A percentile compares a stretch with the other conserved stretches of the same genome.
These are phyloP conservation scores for Cydia fagiglandana DNA, from an alignment of 1,140 invertebrate species.

Conservation along the genomic window DNA sequence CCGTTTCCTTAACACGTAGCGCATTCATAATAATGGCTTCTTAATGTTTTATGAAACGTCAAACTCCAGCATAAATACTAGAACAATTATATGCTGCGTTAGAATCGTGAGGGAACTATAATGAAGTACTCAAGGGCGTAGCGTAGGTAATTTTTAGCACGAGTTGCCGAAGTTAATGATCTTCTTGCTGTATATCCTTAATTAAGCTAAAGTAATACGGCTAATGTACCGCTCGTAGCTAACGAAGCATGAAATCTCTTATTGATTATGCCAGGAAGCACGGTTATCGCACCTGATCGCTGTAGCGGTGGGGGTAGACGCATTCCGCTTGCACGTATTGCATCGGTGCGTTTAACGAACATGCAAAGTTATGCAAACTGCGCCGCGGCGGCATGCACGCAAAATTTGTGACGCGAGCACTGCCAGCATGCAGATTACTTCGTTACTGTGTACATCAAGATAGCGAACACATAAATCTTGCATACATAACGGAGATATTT, in stretches of 20 bases:
- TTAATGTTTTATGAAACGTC: slow-evolving; percentile 31
- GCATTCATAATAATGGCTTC: slow-evolving; percentile 23
- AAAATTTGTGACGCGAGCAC: slow-evolving; percentile 56
- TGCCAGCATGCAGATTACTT: slow-evolving; percentile 59
- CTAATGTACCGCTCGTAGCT: not conserved
- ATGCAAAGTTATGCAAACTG: slow-evolving; percentile 74
- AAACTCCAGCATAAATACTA: not conserved
- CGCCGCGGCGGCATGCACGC: slow-evolving; percentile 51
- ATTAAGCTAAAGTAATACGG: slow-evolving; percentile 23
- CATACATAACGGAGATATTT: slow-evolving; percentile 39
- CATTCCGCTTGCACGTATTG: slow-evolving; percentile 11
- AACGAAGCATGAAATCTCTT: slow-evolving; percentile 18
- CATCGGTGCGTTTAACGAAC: slow-evolving; percentile 59
- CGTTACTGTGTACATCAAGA: slow-evolving; percentile 53
- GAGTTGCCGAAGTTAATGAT: not conserved
- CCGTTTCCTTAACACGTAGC: slow-evolving; percentile 32
- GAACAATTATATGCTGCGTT: not conserved
- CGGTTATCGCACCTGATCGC: slow-evolving; percentile 15
- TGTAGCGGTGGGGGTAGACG: slow-evolving; percentile 1
- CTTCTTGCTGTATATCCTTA: no score
- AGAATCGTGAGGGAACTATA: not conserved
- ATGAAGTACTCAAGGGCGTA: not conserved
- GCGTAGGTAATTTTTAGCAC: not conserved
- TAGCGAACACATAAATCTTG: slow-evolving; percentile 36
- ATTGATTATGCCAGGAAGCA: slow-evolving; percentile 14